Conservation (phyloP, 2,888 invertebrate genomes). For the Lepeophtheirus nordmannii region DNA sequence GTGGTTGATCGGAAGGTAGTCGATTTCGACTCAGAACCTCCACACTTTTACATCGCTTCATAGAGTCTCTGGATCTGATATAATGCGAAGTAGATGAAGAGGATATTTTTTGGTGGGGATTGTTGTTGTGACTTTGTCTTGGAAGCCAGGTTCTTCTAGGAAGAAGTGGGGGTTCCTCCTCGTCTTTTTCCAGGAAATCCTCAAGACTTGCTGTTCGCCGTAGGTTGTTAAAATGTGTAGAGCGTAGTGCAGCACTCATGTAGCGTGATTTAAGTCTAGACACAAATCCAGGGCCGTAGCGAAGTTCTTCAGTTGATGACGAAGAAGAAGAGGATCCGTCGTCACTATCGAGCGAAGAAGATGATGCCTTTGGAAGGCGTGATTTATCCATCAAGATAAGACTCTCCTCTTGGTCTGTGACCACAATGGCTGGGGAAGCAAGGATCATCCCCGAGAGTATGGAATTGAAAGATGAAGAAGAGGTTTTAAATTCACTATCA, state of each 20-base stretch:
- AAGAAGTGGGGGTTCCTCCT: not conserved
- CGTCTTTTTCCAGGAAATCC: slow-evolving; percentile 50
- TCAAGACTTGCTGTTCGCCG: slow-evolving; percentile 69
- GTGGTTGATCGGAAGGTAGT: slow-evolving; percentile 25
- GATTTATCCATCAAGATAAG: not conserved
- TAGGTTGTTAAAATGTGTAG: slow-evolving; percentile 46
- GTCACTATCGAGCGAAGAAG: not conserved
- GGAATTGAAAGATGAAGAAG: not conserved
- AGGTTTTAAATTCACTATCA: not conserved
- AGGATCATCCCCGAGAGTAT: not conserved
- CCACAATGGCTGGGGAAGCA: not conserved
- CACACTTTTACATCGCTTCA: slow-evolving; percentile 70
- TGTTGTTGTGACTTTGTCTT: slow-evolving; percentile 31
- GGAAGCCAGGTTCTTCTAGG: slow-evolving; percentile 7
- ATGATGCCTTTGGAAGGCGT: not conserved
- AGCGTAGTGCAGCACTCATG: slow-evolving; percentile 64
- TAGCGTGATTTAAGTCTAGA: slow-evolving; percentile 71
- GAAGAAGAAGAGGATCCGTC: not conserved
- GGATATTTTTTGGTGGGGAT: not conserved
- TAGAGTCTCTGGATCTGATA: slow-evolving; percentile 38
- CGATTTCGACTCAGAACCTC: slow-evolving; percentile 45
- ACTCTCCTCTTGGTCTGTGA: not conserved
- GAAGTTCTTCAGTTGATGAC: slow-evolving; percentile 53
- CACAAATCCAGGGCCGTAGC: slow-evolving; percentile 81
- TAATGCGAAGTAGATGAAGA: not conserved